Conservation (phyloP, 2,797 vertebrate species). For the Mergus octosetaceus region DNA sequence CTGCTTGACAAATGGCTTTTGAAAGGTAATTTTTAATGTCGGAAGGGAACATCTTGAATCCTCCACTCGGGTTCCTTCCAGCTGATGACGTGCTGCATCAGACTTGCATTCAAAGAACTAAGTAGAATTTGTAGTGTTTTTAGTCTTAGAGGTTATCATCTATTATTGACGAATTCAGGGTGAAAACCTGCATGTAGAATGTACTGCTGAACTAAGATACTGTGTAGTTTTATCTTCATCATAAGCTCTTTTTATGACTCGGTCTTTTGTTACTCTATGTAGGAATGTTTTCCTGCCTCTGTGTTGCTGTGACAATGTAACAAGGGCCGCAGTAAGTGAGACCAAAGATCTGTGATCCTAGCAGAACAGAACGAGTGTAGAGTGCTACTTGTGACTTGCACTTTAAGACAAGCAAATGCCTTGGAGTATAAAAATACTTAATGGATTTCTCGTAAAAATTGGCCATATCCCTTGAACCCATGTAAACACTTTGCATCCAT, state of each 20-base stretch:
- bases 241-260: not conserved
- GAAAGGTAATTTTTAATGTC: not conserved
- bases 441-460: no score
- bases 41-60: not conserved
- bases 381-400: no score
- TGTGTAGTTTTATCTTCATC: not conserved
- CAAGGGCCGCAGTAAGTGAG: no score
- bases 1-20: not conserved
- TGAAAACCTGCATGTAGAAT: not conserved
- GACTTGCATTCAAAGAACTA: not conserved
- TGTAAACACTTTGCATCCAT: no score
- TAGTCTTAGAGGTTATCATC: not conserved
- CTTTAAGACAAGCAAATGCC: no score
- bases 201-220: not conserved
- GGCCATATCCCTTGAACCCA: no score
- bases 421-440: no score
- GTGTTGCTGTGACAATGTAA: no score
- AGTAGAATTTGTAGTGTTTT: not conserved
- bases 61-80: not conserved
- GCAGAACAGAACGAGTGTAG: no score
- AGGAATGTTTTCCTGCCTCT: no score
- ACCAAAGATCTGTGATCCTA: no score
- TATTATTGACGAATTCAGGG: not conserved
- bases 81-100: not conserved
- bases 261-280: no score